Conservation (phyloP, 92 coral and sea anemone genomes). For the Parazoanthus darwini region DNA sequence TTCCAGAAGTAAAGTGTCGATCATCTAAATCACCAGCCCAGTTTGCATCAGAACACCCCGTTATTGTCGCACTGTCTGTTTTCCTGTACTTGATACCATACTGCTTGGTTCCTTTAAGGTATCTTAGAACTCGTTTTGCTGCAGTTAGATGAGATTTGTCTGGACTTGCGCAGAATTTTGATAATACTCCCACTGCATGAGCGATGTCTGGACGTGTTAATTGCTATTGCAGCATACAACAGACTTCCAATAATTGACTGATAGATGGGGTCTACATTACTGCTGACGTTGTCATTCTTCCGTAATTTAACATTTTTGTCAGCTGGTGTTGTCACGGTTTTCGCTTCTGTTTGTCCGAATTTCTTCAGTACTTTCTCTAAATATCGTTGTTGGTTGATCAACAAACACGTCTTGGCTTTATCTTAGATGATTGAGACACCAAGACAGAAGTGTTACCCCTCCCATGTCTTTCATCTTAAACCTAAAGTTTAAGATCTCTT, state of each 20-base stretch:
- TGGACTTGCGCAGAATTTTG: slow-evolving; percentile 54
- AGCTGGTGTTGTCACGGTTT: slow-evolving; percentile 59
- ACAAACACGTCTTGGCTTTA: slow-evolving; percentile 39
- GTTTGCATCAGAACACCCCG: slow-evolving; percentile 47
- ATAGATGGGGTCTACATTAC: slow-evolving; percentile 52
- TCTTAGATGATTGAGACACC: slow-evolving; percentile 42
- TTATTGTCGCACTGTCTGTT: slow-evolving; percentile 18
- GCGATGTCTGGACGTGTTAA: slow-evolving; percentile 57
- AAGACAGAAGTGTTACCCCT: slow-evolving; percentile 10
- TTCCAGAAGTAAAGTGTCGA: slow-evolving; percentile 45
- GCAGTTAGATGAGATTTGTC: neutral
- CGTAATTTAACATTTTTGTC: slow-evolving; percentile 56
- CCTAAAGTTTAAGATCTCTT: neutral
- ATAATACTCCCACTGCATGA: slow-evolving; percentile 59
- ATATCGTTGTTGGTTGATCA: slow-evolving; percentile 24
- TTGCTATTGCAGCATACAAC: slow-evolving; percentile 53
- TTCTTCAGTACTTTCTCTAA: slow-evolving; percentile 35
- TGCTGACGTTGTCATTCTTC: slow-evolving; percentile 60
- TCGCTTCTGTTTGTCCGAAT: slow-evolving; percentile 54
- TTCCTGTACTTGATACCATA: neutral
- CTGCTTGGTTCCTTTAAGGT: no score
- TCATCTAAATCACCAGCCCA: slow-evolving; percentile 59
- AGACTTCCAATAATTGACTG: slow-evolving; percentile 61
- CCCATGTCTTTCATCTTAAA: slow-evolving; percentile 10
- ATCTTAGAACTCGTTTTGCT: no score